These are phyloP conservation scores for Camarhynchus parvulus DNA, from an alignment of 2,113 vertebrate species.

Conservation along the genomic window DNA sequence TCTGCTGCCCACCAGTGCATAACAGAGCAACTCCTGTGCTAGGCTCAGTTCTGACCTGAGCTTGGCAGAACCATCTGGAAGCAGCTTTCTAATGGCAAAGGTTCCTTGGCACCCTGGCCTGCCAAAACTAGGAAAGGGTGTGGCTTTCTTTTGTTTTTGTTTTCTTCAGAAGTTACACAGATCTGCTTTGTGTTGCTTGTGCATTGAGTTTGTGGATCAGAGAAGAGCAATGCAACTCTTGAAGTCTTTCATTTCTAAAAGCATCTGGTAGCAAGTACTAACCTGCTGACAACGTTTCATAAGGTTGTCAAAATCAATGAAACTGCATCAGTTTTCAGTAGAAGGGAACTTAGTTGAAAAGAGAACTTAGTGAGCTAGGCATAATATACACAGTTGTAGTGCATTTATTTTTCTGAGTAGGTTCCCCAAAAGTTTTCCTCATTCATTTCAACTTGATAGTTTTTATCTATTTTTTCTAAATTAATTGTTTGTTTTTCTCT, in stretches of 20 bases:
- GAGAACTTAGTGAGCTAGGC: background rate
- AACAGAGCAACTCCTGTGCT: background rate
- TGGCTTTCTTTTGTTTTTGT: background rate
- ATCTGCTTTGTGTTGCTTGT: background rate
- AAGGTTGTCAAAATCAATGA: background rate
- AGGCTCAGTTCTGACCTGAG: background rate
- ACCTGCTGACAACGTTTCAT: background rate
- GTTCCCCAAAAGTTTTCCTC: background rate
- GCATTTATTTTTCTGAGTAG: background rate
- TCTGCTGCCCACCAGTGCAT: background rate
- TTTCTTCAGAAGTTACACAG: background rate
- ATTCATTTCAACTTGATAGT: background rate
- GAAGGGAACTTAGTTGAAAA: background rate
- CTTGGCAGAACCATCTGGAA: background rate
- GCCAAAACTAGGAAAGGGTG: background rate
- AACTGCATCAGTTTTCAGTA: background rate
- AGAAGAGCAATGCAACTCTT: background rate
- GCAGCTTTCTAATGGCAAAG: background rate
- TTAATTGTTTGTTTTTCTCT: constrained; percentile 13
- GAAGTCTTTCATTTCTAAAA: background rate
- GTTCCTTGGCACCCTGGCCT: background rate
- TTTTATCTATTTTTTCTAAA: background rate
- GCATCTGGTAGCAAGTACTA: background rate
- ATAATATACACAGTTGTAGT: background rate
- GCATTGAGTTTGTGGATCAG: background rate